Percentiles rank a stretch among this genome's conserved stretches.
These are phyloP conservation scores for Lepeophtheirus salmonis DNA, from an alignment of 1,140 invertebrate species.

Conservation along the genomic window DNA sequence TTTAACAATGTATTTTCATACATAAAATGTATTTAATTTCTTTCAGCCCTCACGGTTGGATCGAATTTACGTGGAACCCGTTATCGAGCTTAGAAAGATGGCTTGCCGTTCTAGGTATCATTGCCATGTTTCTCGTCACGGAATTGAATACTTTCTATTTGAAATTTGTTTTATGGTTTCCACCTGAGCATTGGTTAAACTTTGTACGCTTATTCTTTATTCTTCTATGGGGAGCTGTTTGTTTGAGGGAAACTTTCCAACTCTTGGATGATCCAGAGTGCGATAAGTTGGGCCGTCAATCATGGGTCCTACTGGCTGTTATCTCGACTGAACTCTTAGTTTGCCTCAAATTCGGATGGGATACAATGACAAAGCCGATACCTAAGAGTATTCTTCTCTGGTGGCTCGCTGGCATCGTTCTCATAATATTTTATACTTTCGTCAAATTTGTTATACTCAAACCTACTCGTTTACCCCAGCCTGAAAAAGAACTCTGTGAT, in stretches of 20 bases:
- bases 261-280: constrained; percentile 27
- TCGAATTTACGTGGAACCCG: constrained; percentile 40
- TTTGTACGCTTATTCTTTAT: constrained; percentile 34
- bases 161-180: constrained; percentile 42
- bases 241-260: constrained; percentile 33
- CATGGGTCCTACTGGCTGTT: constrained; percentile 36
- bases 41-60: constrained; percentile 35
- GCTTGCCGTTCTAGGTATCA: constrained; percentile 33
- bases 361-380: constrained; percentile 36
- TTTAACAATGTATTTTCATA: too few relatives aligned
- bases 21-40: too few relatives aligned
- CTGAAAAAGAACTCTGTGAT: constrained; percentile 9
- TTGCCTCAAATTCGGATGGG: constrained; percentile 36
- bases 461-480: constrained; percentile 6
- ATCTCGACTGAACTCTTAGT: constrained; percentile 39
- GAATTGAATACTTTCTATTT: constrained; percentile 43
- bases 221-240: constrained; percentile 37
- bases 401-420: constrained; percentile 12
- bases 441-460: constrained; percentile 16
- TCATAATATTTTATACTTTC: constrained; percentile 12
- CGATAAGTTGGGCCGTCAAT: constrained; percentile 37
- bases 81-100: constrained; percentile 36
- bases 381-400: constrained; percentile 25
- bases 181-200: constrained; percentile 37
- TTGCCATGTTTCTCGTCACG: constrained; percentile 32